A percentile compares a stretch with the other conserved stretches of the same genome.
Conservation (phyloP, 2,888 invertebrate genomes). For the Elmis aenea region DNA sequence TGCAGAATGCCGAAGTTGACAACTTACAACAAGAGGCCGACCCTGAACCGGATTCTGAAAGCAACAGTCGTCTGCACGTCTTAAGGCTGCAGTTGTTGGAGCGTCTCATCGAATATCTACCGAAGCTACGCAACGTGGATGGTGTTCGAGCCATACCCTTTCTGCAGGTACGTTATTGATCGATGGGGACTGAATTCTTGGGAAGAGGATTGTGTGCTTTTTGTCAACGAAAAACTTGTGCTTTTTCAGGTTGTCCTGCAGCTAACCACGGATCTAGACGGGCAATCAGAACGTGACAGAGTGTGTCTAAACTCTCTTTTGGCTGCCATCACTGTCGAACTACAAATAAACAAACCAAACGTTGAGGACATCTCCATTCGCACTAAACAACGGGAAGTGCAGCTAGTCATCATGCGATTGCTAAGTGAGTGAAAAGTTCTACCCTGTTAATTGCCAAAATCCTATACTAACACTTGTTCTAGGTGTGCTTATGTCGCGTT, state of each 20-base stretch:
- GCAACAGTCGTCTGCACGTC: constrained; percentile 55
- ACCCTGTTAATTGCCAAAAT: constrained; percentile 1
- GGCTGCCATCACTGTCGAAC: constrained; percentile 64
- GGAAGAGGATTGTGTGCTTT: too few species aligned
- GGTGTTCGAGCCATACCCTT: constrained; percentile 87
- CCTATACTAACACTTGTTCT: constrained; percentile 15
- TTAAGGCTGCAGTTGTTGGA: constrained; percentile 68
- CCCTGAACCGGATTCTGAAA: constrained; percentile 39
- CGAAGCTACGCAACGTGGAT: constrained; percentile 68
- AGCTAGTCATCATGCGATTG: constrained; percentile 80
- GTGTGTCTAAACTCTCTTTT: constrained; percentile 72
- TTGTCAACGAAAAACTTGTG: too few species aligned
- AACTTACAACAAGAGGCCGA: constrained; percentile 35
- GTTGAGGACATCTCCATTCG: constrained; percentile 55
- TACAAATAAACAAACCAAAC: constrained; percentile 61
- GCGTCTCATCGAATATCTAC: constrained; percentile 71
- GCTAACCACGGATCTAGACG: constrained; percentile 84
- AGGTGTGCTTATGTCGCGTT: constrained; percentile 74
- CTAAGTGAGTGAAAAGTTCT: constrained; percentile 59
- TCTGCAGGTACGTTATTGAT: constrained; percentile 66
- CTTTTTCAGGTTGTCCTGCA: constrained; percentile 71
- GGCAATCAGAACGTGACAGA: constrained; percentile 75
- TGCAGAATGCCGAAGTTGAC: constrained; percentile 32
- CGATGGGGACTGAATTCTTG: too few species aligned
- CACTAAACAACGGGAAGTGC: constrained; percentile 75